Percentiles rank a stretch among this genome's conserved stretches.
phyloP scores from a whole-genome alignment of 2,888 invertebrate genomes.

The Chrysolina oricalcia region DNA sequence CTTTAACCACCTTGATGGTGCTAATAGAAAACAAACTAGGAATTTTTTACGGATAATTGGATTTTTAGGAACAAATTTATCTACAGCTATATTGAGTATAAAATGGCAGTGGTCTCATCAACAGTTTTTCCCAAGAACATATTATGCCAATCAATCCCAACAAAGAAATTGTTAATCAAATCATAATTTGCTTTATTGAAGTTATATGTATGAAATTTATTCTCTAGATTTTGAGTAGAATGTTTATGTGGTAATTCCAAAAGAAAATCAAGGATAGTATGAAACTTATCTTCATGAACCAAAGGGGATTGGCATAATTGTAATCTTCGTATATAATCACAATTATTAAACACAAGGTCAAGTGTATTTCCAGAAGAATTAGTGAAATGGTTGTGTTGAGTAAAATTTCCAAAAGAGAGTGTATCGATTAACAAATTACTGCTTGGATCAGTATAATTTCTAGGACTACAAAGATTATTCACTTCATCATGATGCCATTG shows the following conservation, averaged over 20 bases:
- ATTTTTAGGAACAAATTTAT: conserved; percentile 26
- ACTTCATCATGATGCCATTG: too few relatives aligned
- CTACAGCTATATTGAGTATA: conserved; percentile 23
- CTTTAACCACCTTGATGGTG: conserved; percentile 29
- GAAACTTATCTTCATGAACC: conserved; percentile 20
- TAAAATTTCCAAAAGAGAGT: conserved; percentile 6
- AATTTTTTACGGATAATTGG: conserved; percentile 25
- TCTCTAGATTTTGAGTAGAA: conserved; percentile 9
- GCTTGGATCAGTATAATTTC: too few relatives aligned
- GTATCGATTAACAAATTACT: not conserved
- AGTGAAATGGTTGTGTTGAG: conserved; percentile 2
- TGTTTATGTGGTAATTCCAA: conserved; percentile 9
- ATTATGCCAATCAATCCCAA: conserved; percentile 8
- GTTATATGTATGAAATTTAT: conserved; percentile 21
- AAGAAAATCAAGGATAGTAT: conserved; percentile 14
- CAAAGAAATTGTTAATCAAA: conserved; percentile 12
- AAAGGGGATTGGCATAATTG: conserved; percentile 21
- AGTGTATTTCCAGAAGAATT: conserved; percentile 12
- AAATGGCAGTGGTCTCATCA: conserved; percentile 22
- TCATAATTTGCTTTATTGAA: conserved; percentile 30
- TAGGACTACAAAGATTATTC: too few relatives aligned
- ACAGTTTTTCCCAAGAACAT: conserved; percentile 6
- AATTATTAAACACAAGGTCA: conserved; percentile 10
- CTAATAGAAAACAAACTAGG: conserved; percentile 16
- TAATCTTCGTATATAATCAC: not conserved